Percentiles rank a stretch among this genome's conserved stretches.
Evolutionary conservation across 2,113 vertebrate species (phyloP).

Genomic region (Misgurnus anguillicaudatus): DNA sequence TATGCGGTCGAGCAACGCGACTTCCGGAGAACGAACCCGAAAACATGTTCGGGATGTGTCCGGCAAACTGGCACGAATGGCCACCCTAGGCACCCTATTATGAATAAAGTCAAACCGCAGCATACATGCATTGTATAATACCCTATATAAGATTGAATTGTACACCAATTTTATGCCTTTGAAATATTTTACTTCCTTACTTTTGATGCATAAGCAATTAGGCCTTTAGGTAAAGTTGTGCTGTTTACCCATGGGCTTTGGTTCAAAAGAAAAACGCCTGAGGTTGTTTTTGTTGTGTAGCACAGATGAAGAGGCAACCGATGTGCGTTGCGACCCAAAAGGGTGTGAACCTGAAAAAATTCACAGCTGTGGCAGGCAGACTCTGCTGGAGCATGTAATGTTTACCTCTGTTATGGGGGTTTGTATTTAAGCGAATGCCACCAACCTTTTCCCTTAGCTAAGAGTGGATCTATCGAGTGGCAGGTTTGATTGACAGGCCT

Average conservation of each 20-base stretch:
- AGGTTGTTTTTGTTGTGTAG: slow-evolving; percentile 15
- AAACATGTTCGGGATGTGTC: no score
- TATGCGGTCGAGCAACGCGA: no score
- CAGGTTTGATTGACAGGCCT: slow-evolving; percentile 41
- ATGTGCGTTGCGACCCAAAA: background rate
- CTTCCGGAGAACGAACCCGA: no score
- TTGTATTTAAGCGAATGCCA: slow-evolving; percentile 31
- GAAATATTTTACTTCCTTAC: background rate
- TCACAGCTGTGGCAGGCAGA: slow-evolving; percentile 41
- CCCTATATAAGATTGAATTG: background rate
- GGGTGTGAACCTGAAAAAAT: slow-evolving; percentile 30
- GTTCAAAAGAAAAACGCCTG: slow-evolving; percentile 16
- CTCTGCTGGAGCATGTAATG: slow-evolving; percentile 43
- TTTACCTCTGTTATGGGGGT: slow-evolving; percentile 23
- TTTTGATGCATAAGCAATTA: slow-evolving; percentile 1
- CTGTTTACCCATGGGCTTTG: slow-evolving; percentile 13
- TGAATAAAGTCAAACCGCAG: slow-evolving; percentile 18
- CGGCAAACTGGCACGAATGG: no score
- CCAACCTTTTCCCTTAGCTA: slow-evolving; percentile 25
- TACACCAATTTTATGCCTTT: background rate
- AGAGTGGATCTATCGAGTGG: slow-evolving; percentile 5
- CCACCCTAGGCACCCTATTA: background rate
- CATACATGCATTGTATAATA: background rate
- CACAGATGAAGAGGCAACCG: background rate
- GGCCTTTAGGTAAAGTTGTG: background rate